Evolutionary conservation across 2,888 invertebrate species (phyloP).

Genomic region (Gastrophysa polygoni): DNA sequence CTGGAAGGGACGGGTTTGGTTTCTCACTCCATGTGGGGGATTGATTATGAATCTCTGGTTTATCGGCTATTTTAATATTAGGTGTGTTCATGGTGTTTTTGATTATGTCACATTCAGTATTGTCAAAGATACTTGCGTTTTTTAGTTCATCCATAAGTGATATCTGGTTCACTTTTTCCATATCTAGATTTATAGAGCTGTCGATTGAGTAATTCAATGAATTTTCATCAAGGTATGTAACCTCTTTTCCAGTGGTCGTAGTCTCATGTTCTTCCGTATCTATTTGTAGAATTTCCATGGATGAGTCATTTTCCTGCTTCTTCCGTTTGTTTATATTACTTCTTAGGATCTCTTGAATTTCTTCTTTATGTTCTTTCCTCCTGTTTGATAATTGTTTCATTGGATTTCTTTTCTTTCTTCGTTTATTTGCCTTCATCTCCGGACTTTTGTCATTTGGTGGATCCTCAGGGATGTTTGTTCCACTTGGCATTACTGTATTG

Average conservation of each 20-base stretch:
- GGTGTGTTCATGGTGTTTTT: background rate
- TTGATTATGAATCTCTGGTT: constrained; percentile 1
- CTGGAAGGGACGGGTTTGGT: background rate
- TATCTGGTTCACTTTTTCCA: background rate
- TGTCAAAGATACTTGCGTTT: background rate
- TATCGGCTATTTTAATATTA: background rate
- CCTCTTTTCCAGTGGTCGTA: background rate
- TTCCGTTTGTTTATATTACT: background rate
- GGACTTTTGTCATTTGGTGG: no score
- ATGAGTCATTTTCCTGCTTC: background rate
- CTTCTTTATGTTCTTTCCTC: no score
- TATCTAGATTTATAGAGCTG: background rate
- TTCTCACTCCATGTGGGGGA: background rate
- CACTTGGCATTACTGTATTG: no score
- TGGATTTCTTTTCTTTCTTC: no score
- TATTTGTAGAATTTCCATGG: background rate
- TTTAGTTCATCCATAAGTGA: background rate
- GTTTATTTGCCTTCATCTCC: no score
- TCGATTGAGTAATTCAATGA: background rate
- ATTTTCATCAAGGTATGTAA: constrained; percentile 3
- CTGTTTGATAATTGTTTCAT: no score
- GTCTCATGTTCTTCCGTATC: background rate
- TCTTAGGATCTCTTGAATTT: background rate
- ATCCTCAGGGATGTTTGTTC: no score
- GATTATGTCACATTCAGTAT: background rate